Evolutionary conservation across 2,113 vertebrate genomes (phyloP).

Genomic region (Arenaria interpres): DNA sequence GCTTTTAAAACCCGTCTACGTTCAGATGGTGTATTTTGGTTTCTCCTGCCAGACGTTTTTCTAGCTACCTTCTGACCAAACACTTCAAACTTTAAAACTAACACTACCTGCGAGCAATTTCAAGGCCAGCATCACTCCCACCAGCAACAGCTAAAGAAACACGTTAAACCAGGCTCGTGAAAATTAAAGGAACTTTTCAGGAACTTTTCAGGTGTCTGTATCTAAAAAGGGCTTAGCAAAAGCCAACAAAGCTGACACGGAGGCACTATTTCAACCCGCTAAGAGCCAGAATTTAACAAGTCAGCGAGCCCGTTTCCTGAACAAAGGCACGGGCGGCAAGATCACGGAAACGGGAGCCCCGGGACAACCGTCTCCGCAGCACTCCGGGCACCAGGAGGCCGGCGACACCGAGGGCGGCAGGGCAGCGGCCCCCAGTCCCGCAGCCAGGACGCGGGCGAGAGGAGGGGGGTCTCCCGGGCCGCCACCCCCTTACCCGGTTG

Average conservation of each 20-base stretch:
- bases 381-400: accelerated
- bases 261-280: not conserved
- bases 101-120: not conserved
- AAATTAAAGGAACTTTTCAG: not conserved
- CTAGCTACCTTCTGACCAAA: not conserved
- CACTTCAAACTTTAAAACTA: not conserved
- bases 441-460: not conserved
- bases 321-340: not conserved
- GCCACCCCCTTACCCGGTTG: not conserved
- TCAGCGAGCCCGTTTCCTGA: not conserved
- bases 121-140: not conserved
- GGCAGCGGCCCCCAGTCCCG: no score
- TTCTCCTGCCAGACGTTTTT: not conserved
- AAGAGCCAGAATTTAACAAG: not conserved
- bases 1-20: accelerated
- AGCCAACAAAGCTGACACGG: not conserved
- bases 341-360: no score
- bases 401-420: not conserved
- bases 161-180: not conserved
- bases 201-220: not conserved
- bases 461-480: not conserved
- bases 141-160: not conserved
- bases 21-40: accelerated
- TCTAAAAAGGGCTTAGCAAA: not conserved
- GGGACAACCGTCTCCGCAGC: no score